Conservation (phyloP, 2,797 vertebrate species). For the Danio jaintianensis region DNA sequence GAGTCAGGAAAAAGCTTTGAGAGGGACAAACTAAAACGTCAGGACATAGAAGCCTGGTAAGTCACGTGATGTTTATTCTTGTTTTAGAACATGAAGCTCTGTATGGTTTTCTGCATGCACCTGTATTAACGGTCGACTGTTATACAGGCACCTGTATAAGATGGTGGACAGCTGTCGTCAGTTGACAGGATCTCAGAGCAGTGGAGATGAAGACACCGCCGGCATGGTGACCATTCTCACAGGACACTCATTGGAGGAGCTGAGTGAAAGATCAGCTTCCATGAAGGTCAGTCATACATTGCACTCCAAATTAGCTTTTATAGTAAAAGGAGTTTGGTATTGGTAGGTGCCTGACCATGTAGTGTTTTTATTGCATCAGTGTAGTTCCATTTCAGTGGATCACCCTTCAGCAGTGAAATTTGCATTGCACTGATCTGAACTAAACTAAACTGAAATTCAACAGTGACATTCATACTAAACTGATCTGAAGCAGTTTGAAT, state of each 20-base stretch:
- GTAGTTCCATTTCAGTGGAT: too few species aligned
- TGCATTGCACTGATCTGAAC: too few species aligned
- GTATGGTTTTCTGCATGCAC: background rate
- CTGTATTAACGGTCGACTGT: background rate
- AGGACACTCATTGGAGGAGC: slow-evolving; percentile 84
- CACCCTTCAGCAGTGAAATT: too few species aligned
- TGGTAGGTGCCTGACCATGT: background rate
- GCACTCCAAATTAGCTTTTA: background rate
- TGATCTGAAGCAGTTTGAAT: too few species aligned
- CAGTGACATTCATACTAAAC: too few species aligned
- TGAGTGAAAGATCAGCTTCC: slow-evolving; percentile 77
- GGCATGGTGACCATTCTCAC: slow-evolving; percentile 98
- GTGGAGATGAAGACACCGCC: slow-evolving; percentile 89
- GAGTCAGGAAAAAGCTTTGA: slow-evolving; percentile 92
- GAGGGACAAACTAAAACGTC: slow-evolving; percentile 92
- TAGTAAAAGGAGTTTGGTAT: background rate
- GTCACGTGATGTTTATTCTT: background rate
- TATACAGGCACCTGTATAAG: slow-evolving; percentile 91
- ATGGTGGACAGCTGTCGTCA: slow-evolving; percentile 97
- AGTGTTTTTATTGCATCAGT: too few species aligned
- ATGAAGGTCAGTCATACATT: slow-evolving; percentile 87
- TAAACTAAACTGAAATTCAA: too few species aligned
- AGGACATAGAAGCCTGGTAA: slow-evolving; percentile 94
- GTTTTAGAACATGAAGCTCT: background rate
- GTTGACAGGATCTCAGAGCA: slow-evolving; percentile 89